phyloP scores from a whole-genome alignment of 2,888 invertebrate genomes.

The Heliconius ethilla region DNA sequence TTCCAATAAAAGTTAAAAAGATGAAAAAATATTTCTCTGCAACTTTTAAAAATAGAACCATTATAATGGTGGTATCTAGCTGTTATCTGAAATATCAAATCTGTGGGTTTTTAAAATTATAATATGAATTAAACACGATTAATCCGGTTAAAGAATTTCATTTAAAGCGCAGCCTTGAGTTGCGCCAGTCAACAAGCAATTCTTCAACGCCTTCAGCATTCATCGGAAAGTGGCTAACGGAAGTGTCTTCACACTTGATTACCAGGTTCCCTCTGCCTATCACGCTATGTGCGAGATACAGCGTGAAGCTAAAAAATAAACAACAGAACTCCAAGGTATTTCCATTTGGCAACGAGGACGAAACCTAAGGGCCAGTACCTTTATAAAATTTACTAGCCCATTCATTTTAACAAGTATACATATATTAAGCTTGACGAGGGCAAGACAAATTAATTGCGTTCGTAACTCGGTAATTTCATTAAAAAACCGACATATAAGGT shows the following conservation, averaged over 20 bases:
- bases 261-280: background rate
- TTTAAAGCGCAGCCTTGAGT: background rate
- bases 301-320: background rate
- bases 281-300: background rate
- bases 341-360: too few relatives aligned
- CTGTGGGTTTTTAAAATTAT: too few relatives aligned
- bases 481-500: constrained; percentile 37
- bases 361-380: too few relatives aligned
- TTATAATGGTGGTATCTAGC: too few relatives aligned
- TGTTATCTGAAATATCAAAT: too few relatives aligned
- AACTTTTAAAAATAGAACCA: too few relatives aligned
- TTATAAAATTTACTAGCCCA: background rate
- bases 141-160: too few relatives aligned
- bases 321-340: too few relatives aligned
- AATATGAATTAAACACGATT: too few relatives aligned
- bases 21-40: too few relatives aligned
- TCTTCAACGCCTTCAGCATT: background rate
- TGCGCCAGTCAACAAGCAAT: background rate
- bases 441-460: constrained; percentile 36
- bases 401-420: constrained; percentile 6
- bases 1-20: too few relatives aligned
- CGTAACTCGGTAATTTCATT: constrained; percentile 34
- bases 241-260: background rate
- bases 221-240: background rate
- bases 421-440: constrained; percentile 18